Evolutionary conservation across 2,888 invertebrate genomes (phyloP).

Genomic region (Callyntrura guangdongensis): DNA sequence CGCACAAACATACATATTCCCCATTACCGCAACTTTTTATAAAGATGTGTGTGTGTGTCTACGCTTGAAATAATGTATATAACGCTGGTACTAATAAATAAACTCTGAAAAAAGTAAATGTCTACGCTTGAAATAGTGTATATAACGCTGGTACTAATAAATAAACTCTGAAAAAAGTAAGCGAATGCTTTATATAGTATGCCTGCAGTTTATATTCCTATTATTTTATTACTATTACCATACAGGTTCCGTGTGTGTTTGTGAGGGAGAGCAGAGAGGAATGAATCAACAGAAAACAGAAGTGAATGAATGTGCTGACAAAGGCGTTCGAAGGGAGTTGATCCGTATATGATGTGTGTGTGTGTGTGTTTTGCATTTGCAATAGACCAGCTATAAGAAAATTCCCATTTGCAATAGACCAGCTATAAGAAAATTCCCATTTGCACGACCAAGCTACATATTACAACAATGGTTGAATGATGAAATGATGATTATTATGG

Average conservation of each 20-base stretch:
- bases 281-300: slow-evolving; percentile 51
- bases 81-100: no score
- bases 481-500: slow-evolving; percentile 17
- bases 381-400: not conserved
- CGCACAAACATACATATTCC: not conserved
- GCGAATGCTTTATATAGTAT: slow-evolving; percentile 41
- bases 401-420: not conserved
- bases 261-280: not conserved
- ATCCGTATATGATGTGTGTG: slow-evolving; percentile 36
- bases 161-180: not conserved
- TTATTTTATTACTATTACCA: not conserved
- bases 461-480: not conserved
- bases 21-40: slow-evolving; percentile 15
- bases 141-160: not conserved
- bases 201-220: not conserved
- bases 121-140: not conserved
- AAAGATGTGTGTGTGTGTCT: slow-evolving; percentile 2
- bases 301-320: slow-evolving; percentile 62
- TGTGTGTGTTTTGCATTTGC: no score
- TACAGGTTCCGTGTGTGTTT: slow-evolving; percentile 37
- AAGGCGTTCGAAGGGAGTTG: slow-evolving; percentile 55
- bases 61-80: not conserved
- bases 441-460: not conserved
- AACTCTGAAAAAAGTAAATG: no score
- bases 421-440: not conserved